Evolutionary conservation across 1,140 invertebrate species (phyloP).

Genomic region (Megathymus violae): DNA sequence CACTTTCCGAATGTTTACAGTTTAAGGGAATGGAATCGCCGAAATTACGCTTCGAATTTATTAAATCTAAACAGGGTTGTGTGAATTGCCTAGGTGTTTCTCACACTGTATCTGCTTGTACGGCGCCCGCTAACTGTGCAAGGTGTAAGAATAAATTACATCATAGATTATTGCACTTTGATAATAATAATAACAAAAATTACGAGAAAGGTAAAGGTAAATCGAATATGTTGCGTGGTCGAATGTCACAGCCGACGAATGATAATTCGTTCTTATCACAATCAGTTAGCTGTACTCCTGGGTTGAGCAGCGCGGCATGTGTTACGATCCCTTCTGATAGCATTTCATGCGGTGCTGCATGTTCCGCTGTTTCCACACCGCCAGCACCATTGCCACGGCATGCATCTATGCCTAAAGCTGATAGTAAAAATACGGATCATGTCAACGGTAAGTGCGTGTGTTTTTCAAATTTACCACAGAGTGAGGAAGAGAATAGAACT

Average conservation of each 20-base stretch:
- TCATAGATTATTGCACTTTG: conserved; percentile 14
- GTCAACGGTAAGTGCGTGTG: neutral
- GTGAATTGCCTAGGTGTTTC: conserved; percentile 16
- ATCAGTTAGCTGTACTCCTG: neutral
- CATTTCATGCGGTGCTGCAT: too few relatives aligned
- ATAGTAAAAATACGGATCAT: neutral
- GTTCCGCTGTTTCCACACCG: too few relatives aligned
- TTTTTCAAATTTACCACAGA: neutral
- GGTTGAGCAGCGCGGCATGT: neutral
- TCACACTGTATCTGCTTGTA: conserved; percentile 6
- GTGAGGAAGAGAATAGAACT: neutral
- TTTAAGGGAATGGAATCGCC: conserved; percentile 13
- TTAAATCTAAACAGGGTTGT: conserved; percentile 20
- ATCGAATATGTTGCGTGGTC: neutral
- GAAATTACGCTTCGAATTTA: conserved; percentile 14
- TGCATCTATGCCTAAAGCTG: neutral
- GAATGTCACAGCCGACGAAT: neutral
- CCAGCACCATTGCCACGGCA: too few relatives aligned
- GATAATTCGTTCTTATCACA: neutral
- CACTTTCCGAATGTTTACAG: neutral
- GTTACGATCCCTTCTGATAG: too few relatives aligned
- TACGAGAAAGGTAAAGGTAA: neutral
- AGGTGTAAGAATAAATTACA: conserved; percentile 9
- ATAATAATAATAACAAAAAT: conserved; percentile 4
- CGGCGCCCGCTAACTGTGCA: neutral